phyloP scores from a whole-genome alignment of 2,797 vertebrate genomes.

The Pelochelys cantorii region DNA sequence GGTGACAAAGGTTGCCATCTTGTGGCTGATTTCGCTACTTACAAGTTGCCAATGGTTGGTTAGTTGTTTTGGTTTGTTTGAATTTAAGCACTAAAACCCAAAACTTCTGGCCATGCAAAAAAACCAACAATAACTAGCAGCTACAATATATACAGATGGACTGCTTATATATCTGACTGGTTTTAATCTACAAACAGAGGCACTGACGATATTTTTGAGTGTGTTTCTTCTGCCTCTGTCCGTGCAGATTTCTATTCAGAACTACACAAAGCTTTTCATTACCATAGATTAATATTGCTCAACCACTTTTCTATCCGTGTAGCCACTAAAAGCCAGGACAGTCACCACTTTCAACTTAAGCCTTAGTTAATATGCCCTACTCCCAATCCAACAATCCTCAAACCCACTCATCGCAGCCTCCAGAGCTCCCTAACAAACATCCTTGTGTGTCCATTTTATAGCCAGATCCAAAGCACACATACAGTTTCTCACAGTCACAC shows the following conservation, averaged over 20 bases:
- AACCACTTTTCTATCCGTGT: background rate
- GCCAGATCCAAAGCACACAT: background rate
- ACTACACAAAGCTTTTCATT: background rate
- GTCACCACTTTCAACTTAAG: background rate
- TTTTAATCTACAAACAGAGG: background rate
- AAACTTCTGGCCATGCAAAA: background rate
- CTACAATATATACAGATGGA: background rate
- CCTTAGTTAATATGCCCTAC: background rate
- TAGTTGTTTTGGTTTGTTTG: background rate
- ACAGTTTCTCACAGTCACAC: background rate
- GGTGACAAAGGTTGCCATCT: conserved; percentile 67
- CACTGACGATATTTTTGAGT: background rate
- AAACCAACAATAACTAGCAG: too few species aligned
- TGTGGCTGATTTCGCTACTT: background rate
- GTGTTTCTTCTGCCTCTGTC: background rate
- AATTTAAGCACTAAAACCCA: background rate
- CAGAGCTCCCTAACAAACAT: background rate
- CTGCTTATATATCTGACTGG: background rate
- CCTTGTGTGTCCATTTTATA: background rate
- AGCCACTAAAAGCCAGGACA: background rate
- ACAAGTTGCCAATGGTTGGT: rapidly evolving
- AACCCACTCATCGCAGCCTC: background rate
- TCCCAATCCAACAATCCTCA: background rate
- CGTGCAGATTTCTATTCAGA: background rate
- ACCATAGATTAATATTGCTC: background rate